These are phyloP conservation scores for Polyploca ridens DNA, from an alignment of 2,888 invertebrate species.

Conservation along the genomic window DNA sequence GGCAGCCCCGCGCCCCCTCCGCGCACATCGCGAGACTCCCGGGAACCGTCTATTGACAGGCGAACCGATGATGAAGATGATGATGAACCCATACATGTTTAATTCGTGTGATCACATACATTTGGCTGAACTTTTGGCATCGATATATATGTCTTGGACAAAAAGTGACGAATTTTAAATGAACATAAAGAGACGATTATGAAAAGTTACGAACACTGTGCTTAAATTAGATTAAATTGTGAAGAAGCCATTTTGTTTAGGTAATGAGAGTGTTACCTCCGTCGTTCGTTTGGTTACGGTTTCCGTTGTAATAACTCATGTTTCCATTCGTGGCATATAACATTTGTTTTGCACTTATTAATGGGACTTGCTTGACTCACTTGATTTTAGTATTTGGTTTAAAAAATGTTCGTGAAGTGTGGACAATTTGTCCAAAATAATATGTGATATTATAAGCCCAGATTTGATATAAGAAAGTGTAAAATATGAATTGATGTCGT, in stretches of 20 bases:
- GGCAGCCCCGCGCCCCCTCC: constrained; percentile 84
- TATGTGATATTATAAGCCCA: constrained; percentile 82
- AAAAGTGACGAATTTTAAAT: constrained; percentile 17
- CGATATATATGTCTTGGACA: constrained; percentile 7
- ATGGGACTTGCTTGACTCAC: constrained; percentile 13
- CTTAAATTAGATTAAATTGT: constrained; percentile 27
- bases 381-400: constrained; percentile 17
- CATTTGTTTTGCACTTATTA: constrained; percentile 31
- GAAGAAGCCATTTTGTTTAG: constrained; percentile 35
- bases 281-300: constrained; percentile 21
- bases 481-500: constrained; percentile 77
- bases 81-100: constrained; percentile 87
- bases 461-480: constrained; percentile 66
- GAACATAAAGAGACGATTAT: constrained; percentile 22
- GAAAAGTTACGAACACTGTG: constrained; percentile 16
- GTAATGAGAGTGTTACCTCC: constrained; percentile 28
- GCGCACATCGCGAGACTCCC: constrained; percentile 70
- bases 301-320: constrained; percentile 31
- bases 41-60: constrained; percentile 69
- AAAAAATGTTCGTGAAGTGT: constrained; percentile 39
- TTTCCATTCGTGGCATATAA: constrained; percentile 26
- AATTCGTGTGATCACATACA: constrained; percentile 30
- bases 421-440: constrained; percentile 63
- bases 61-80: constrained; percentile 83
- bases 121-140: constrained; percentile 24